phyloP scores from a whole-genome alignment of 1,140 invertebrate species.

The Nephila pilipes region DNA sequence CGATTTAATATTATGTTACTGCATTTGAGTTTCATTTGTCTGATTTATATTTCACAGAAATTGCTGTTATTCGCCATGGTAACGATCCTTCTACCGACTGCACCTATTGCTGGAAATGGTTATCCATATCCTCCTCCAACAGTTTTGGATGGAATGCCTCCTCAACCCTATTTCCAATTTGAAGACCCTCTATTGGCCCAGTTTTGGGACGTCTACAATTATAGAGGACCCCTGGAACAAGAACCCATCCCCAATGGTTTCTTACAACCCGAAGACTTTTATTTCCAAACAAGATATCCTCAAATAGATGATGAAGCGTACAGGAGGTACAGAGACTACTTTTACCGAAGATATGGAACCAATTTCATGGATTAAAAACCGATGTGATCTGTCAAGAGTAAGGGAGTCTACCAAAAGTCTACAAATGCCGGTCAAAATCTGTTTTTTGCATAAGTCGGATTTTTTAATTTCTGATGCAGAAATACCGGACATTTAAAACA shows the following conservation, averaged over 20 bases:
- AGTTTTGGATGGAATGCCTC: neutral
- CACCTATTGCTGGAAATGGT: neutral
- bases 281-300: neutral
- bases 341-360: neutral
- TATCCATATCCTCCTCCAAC: neutral
- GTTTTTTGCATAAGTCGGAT: no score
- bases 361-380: neutral
- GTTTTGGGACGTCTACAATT: neutral
- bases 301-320: neutral
- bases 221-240: neutral
- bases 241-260: neutral
- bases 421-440: no score
- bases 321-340: neutral
- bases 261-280: neutral
- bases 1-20: no score
- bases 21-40: no score
- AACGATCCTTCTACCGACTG: neutral
- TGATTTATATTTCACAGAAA: neutral
- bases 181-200: neutral
- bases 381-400: no score
- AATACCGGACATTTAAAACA: no score
- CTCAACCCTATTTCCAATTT: neutral
- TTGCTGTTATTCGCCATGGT: neutral
- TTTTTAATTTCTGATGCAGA: no score
- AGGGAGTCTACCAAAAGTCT: no score